phyloP scores from a whole-genome alignment of 2,888 invertebrate species.

The Tortricodes alternella region DNA sequence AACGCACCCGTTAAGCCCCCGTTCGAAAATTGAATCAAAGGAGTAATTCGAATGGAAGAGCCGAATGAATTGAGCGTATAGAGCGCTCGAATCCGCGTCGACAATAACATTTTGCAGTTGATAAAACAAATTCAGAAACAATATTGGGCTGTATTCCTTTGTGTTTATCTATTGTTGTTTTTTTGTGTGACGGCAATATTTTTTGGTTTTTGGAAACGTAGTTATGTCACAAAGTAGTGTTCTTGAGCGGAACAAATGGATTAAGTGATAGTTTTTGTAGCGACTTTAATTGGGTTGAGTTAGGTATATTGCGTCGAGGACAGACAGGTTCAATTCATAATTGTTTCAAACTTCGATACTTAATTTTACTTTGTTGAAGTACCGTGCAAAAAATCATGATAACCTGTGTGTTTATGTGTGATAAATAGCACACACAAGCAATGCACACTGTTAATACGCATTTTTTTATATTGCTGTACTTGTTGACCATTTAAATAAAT shows the following conservation, averaged over 20 bases:
- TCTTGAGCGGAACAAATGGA: conserved; percentile 13
- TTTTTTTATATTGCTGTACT: too few relatives aligned
- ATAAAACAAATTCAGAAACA: conserved; percentile 6
- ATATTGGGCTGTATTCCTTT: conserved; percentile 9
- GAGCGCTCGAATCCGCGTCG: conserved; percentile 11
- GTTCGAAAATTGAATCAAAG: conserved; percentile 69
- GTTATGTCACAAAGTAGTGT: conserved; percentile 8
- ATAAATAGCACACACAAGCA: too few relatives aligned
- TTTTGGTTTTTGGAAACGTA: background rate
- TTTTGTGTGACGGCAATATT: background rate
- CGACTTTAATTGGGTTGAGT: background rate
- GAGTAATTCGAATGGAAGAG: conserved; percentile 69
- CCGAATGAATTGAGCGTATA: conserved; percentile 34
- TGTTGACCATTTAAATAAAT: too few relatives aligned
- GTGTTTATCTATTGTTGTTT: background rate
- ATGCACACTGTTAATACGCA: too few relatives aligned
- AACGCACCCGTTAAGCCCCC: conserved; percentile 62
- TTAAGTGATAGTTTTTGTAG: conserved; percentile 22
- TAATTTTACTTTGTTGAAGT: too few relatives aligned
- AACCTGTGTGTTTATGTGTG: too few relatives aligned
- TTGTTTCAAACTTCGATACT: too few relatives aligned
- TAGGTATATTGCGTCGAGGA: background rate
- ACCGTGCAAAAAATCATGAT: too few relatives aligned
- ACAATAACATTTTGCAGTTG: conserved; percentile 20
- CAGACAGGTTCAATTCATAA: too few relatives aligned